Evolutionary conservation across 1,140 invertebrate genomes (phyloP).

Genomic region (Lineus longissimus): DNA sequence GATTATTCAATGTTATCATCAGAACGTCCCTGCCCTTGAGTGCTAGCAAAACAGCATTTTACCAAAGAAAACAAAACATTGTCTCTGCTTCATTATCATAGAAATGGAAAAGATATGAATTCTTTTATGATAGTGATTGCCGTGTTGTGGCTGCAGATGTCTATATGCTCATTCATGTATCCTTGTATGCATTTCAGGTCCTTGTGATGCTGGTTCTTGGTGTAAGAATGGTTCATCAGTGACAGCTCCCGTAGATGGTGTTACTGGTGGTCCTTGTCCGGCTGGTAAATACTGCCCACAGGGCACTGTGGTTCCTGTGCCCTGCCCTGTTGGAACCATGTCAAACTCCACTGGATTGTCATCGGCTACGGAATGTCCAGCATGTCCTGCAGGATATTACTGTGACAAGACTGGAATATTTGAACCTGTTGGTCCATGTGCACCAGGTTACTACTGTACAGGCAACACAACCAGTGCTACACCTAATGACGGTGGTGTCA

Average conservation of each 20-base stretch:
- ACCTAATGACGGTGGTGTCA: conserved; percentile 32
- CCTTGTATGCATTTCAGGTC: conserved; percentile 33
- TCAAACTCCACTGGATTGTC: conserved; percentile 43
- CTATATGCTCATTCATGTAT: too few species aligned
- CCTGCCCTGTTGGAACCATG: conserved; percentile 42
- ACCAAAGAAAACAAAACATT: neutral
- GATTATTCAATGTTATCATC: neutral
- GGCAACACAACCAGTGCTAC: conserved; percentile 26
- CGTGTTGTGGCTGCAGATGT: too few species aligned
- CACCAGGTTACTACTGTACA: conserved; percentile 39
- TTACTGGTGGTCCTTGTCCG: conserved; percentile 40
- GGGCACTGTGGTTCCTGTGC: conserved; percentile 32
- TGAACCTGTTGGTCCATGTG: conserved; percentile 39
- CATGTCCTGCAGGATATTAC: conserved; percentile 42
- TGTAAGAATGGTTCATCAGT: conserved; percentile 42
- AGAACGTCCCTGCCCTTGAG: neutral
- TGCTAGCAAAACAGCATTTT: neutral
- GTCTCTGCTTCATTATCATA: too few species aligned
- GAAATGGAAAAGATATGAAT: too few species aligned
- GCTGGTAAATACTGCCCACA: conserved; percentile 38
- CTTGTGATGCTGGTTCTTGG: conserved; percentile 41
- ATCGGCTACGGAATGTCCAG: conserved; percentile 28
- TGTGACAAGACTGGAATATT: conserved; percentile 39
- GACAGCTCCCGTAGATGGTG: conserved; percentile 40
- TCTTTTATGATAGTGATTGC: too few species aligned